Conservation (phyloP, 2,888 invertebrate species). For the Caradrina kadenii region DNA sequence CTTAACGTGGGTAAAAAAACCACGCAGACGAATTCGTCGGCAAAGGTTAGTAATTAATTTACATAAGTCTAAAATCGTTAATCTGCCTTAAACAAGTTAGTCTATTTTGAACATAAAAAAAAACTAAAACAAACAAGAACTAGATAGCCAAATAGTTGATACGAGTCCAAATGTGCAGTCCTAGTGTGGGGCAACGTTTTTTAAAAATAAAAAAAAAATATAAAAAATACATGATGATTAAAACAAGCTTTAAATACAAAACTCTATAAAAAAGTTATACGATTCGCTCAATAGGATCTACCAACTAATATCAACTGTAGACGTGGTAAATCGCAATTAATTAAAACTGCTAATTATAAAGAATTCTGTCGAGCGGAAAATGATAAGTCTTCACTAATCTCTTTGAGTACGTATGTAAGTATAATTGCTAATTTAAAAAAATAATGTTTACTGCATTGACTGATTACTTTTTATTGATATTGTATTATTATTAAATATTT, state of each 20-base stretch:
- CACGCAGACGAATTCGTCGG: too few species aligned
- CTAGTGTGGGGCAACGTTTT: too few species aligned
- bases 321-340: conserved; percentile 45
- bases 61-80: too few species aligned
- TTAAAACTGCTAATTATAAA: conserved; percentile 55
- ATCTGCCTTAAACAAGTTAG: too few species aligned
- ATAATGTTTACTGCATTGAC: conserved; percentile 27
- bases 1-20: too few species aligned
- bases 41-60: too few species aligned
- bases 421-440: conserved; percentile 30
- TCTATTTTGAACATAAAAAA: too few species aligned
- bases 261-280: conserved; percentile 6
- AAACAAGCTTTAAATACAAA: conserved; percentile 4
- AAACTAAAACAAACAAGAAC: conserved; percentile 3
- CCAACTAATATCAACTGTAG: conserved; percentile 16
- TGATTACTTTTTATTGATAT: too few species aligned
- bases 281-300: conserved; percentile 4
- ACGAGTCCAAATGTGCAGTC: conserved; percentile 7
- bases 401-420: conserved; percentile 15
- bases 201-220: too few species aligned
- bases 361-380: conserved; percentile 61
- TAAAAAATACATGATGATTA: conserved; percentile 20
- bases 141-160: neutral
- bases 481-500: too few species aligned
- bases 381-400: conserved; percentile 56